These are phyloP conservation scores for Mastomys coucha DNA, from an alignment of 2,113 vertebrate species.

Conservation along the genomic window DNA sequence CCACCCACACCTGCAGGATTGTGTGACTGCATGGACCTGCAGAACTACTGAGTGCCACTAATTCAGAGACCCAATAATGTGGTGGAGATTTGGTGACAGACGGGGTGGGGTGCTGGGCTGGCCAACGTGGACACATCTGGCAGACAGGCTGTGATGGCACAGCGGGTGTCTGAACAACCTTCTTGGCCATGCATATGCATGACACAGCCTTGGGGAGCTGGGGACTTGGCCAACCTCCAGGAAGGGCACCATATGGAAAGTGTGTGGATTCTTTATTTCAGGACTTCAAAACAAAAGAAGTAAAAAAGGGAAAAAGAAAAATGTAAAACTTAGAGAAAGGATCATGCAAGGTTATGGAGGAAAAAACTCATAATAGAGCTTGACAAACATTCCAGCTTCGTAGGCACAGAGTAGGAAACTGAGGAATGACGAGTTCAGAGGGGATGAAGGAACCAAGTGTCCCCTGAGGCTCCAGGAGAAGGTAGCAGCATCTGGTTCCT, in stretches of 20 bases:
- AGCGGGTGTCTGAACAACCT: conserved; percentile 65
- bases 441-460: background rate
- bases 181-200: conserved; percentile 77
- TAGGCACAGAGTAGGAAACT: background rate
- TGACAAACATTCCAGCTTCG: background rate
- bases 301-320: conserved; percentile 16
- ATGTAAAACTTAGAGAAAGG: background rate
- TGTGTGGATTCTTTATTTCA: background rate
- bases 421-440: background rate
- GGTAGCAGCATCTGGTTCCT: background rate
- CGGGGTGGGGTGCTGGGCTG: conserved; percentile 1
- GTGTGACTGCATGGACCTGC: rapidly evolving
- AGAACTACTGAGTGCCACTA: background rate
- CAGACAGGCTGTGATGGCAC: conserved; percentile 68
- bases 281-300: conserved; percentile 67
- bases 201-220: conserved; percentile 49
- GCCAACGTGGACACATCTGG: conserved; percentile 58
- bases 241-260: conserved; percentile 76
- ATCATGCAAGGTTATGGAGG: conserved; percentile 24
- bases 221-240: conserved; percentile 66
- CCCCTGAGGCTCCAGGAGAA: background rate
- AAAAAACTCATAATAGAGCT: background rate
- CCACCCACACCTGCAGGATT: background rate
- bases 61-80: conserved; percentile 37
- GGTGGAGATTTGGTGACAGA: conserved; percentile 36